phyloP scores from a whole-genome alignment of 2,888 invertebrate genomes.

The Megalurothrips usitatus region DNA sequence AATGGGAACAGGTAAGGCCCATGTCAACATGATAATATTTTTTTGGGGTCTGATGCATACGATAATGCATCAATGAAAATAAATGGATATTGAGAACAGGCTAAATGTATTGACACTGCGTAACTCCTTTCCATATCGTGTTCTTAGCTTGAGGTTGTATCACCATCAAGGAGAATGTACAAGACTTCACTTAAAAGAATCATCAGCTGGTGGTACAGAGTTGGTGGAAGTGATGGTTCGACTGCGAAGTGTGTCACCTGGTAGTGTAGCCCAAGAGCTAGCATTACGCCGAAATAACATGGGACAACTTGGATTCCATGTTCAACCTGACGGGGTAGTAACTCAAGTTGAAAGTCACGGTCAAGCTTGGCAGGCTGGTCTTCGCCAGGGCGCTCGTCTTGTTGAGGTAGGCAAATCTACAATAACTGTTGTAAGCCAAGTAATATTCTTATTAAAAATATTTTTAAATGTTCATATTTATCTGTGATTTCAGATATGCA shows the following conservation, averaged over 20 bases:
- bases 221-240: slow-evolving; percentile 73
- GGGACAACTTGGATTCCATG: slow-evolving; percentile 80
- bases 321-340: slow-evolving; percentile 89
- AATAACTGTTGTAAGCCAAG: not conserved
- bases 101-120: slow-evolving; percentile 21
- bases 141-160: slow-evolving; percentile 67
- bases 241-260: slow-evolving; percentile 72
- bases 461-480: not conserved
- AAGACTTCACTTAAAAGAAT: slow-evolving; percentile 69
- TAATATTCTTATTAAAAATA: not conserved
- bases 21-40: not conserved
- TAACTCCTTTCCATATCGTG: not conserved
- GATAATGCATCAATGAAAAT: too few relatives aligned
- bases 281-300: slow-evolving; percentile 73
- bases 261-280: slow-evolving; percentile 72
- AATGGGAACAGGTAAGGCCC: slow-evolving; percentile 53
- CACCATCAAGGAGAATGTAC: slow-evolving; percentile 93
- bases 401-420: slow-evolving; percentile 58
- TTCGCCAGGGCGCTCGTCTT: slow-evolving; percentile 81
- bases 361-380: slow-evolving; percentile 73
- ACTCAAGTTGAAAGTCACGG: slow-evolving; percentile 81
- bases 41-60: not conserved
- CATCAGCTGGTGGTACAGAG: slow-evolving; percentile 62
- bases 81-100: too few relatives aligned
- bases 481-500: slow-evolving; percentile 58